Base-by-base conservation (phyloP, 2,888 invertebrate genomes). In the Agrotis segetum region DNA sequence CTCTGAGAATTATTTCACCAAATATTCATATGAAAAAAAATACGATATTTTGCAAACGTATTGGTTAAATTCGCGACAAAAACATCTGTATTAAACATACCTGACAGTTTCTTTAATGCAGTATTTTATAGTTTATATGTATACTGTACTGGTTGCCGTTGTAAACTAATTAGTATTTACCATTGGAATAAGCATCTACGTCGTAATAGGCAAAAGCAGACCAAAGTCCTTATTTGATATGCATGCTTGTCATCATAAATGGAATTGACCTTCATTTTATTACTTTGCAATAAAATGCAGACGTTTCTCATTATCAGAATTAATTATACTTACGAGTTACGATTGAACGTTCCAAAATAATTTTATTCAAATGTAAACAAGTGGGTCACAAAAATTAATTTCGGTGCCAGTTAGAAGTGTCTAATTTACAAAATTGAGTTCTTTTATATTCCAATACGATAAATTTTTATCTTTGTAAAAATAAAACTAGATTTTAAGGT, bases 241-340 rank as follows among this genome's bases (percentile, higher is more conserved):
- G 79, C 69, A 82, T 73, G 76, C 77, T 73, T 67, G 72, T 79
- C 80, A 83, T 83, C 81, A 71, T 80, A 78, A 82, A 89, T 87
- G 74, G 81, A 82, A 83, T 21, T 85, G 87, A 84, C 86, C 87
- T 86, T 84, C 82, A 62, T 74, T 78, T 72, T 76, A 83, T 79
- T 74, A 58, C 59, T 60, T 74, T 67, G 70, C 73, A 72, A 72
- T 83, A 67, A 77, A 79, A 67, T 74, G 71, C 66, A 74, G 55
- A 71, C 65, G 53, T 66, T 72, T 11, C 50, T 58, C 56, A 62
- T 60, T 73, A 68, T 70, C 50, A 19, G 17, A 52, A 52, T 50
- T 0, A 11, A 44, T 70, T 50, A n/a, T 24, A n/a, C n/a, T n/a
- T n/a, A n/a, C n/a, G n/a, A n/a, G n/a, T n/a, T n/a, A 44, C 40